Evolutionary conservation across 2,888 invertebrate genomes (phyloP), one percentile per base, ranked within the genome.

Genomic region (Calliopum simillimum): DNA sequence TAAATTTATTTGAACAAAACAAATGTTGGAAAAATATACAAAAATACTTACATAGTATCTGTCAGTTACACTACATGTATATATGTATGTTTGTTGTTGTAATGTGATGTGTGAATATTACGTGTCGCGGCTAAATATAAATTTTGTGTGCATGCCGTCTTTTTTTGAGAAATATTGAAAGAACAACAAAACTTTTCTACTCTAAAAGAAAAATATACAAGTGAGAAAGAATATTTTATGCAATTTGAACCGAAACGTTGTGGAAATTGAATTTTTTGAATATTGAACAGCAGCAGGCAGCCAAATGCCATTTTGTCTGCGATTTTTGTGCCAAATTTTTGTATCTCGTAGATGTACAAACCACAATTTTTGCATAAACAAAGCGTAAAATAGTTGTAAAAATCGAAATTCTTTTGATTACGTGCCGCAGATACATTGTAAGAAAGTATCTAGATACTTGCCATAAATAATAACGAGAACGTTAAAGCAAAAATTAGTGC

Each of bases 111-210:
- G 33, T 58, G 61, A 23, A 61, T 46, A 61, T 61, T 61, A 61
- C 61, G 61, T 61, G 61, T 49, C 59, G n/a, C 5, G 19, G 23
- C 21, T 19, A 59, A 59, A 41, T 68, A 59, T 49, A 68, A 47
- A 47, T 59, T 44, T 59, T 59, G 51, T 53, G 21, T 53, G 44
- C 25, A 13, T 55, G 21, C 21, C 55, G 43, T 12, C 55, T 43
- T 16, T 19, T 41, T 14, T 43, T 21, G 19, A 58, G n/a, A 44
- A 44, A 16, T 2, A n/a, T n/a, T n/a, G n/a, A n/a, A n/a, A n/a
- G 21, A 61, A 33, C 3, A 13, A 43, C 16, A 33, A 5, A 43
- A 16, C 14, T 41, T 65, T 23, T 43, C 19, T 51, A 19, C 33
- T n/a, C n/a, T n/a, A n/a, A 41, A 65, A 65, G 41, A 65, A 16